Conservation (phyloP, 2,888 invertebrate species). For the Formica aserva region DNA sequence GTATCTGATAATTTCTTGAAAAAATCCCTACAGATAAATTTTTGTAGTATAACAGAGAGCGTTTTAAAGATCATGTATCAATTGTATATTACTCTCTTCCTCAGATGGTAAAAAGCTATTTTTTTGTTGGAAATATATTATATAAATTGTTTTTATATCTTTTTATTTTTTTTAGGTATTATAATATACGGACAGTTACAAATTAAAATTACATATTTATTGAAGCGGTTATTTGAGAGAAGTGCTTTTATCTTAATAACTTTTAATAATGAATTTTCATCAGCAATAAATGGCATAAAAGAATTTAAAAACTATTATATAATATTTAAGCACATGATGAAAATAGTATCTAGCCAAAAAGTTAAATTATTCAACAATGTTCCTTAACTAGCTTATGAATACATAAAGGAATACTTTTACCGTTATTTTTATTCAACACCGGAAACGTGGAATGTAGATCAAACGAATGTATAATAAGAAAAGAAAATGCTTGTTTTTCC, state of each 20-base stretch:
- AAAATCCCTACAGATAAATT: not conserved
- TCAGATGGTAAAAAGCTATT: not conserved
- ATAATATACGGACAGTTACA: not conserved
- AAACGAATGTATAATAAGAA: slow-evolving; percentile 28
- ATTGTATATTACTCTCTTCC: not conserved
- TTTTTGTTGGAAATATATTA: not conserved
- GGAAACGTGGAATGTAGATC: not conserved
- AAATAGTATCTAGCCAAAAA: not conserved
- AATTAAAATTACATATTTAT: slow-evolving; percentile 24
- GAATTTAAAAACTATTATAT: not conserved
- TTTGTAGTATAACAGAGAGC: not conserved
- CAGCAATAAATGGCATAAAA: slow-evolving; percentile 3
- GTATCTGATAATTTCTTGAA: not conserved
- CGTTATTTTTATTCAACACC: not conserved
- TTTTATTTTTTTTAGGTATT: not conserved
- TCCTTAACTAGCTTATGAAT: not conserved
- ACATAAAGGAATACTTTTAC: not conserved
- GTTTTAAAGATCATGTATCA: too few species aligned
- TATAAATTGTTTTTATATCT: not conserved
- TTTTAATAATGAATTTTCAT: slow-evolving; percentile 11
- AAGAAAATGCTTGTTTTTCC: slow-evolving; percentile 20
- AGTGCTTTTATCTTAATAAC: not conserved
- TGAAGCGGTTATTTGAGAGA: not conserved
- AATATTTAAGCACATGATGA: not conserved
- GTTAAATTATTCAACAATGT: slow-evolving; percentile 12